Percentiles rank a stretch among this genome's conserved stretches.
Conservation (phyloP, 2,888 invertebrate genomes). For the Polia nebulosa region DNA sequence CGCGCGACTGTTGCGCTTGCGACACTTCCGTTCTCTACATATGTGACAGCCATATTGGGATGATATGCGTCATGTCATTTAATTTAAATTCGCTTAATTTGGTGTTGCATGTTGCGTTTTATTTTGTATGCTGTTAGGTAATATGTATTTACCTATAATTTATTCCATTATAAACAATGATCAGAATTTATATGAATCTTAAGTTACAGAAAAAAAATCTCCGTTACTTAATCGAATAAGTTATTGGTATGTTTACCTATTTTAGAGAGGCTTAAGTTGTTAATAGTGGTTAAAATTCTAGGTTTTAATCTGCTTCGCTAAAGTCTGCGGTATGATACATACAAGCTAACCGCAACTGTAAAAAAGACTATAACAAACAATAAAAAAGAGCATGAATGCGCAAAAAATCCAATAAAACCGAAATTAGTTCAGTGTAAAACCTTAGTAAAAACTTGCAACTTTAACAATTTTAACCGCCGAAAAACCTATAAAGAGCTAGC, state of each 20-base stretch:
- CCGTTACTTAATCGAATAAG: neutral
- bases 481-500: conserved; percentile 42
- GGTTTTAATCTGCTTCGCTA: no score
- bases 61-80: conserved; percentile 24
- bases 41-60: conserved; percentile 37
- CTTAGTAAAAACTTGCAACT: conserved; percentile 28
- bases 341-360: conserved; percentile 3
- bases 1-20: conserved; percentile 36
- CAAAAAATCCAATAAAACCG: conserved; percentile 37
- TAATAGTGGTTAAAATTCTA: no score
- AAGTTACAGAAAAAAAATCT: no score
- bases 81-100: conserved; percentile 33
- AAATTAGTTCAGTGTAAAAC: conserved; percentile 43
- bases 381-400: conserved; percentile 11
- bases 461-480: conserved; percentile 46
- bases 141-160: conserved; percentile 8
- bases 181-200: neutral
- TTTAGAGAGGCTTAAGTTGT: neutral
- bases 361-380: conserved; percentile 13
- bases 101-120: conserved; percentile 21
- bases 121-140: conserved; percentile 2
- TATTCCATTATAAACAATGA: neutral
- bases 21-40: conserved; percentile 48
- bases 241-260: no score
- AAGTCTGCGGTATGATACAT: neutral